Evolutionary conservation across 1,140 invertebrate species (phyloP), one percentile per base, ranked within the genome.

Genomic region (Bathynomus jamesi): DNA sequence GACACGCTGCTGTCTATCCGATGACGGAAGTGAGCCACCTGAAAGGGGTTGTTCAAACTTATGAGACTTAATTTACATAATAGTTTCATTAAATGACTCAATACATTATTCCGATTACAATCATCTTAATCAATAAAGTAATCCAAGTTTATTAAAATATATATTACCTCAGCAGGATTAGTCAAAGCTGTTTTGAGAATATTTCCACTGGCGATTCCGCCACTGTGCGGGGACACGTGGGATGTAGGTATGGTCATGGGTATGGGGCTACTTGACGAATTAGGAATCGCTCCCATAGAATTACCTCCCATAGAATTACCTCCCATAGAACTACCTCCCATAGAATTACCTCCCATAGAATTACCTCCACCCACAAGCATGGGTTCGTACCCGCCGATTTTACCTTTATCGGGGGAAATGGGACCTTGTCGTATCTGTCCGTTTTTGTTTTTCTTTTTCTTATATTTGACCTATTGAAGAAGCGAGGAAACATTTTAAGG

Each of bases 161-260:
- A 11, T 53, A 27, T 69, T 76, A 88, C 87, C 86, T 95, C 93
- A 81, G 91, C 93, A 74, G 93, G 93, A 83, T 94, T 95, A 72
- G 93, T 95, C 77, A 96, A 87, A 61, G 93, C 94, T 81, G 93
- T 93, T 85, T 95, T 95, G 75, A 96, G 86, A 80, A 96, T 96
- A 79, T 91, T 94, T 73, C 93, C 93, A 81, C 92, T 94, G 78
- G 92, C 89, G 77, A 93, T 85, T 8, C 46, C 65, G 25, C 40
- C 61, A 11, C 32, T 71, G 68, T 4, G 71, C 27, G 61, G 61
- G 27, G 61, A 63, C 11, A 63, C n/a, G 69, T 4, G 72, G 63
- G 30, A 68, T 40, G 8, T 24, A 21, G 28, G 73, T 24, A 17
- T 69, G n/a, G 70, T 46, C 67, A 71, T 63, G 69, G 68, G 65